Evolutionary conservation across 2,113 vertebrate genomes (phyloP), one percentile per base, ranked within the genome.

Genomic region (Myiopsitta monachus): DNA sequence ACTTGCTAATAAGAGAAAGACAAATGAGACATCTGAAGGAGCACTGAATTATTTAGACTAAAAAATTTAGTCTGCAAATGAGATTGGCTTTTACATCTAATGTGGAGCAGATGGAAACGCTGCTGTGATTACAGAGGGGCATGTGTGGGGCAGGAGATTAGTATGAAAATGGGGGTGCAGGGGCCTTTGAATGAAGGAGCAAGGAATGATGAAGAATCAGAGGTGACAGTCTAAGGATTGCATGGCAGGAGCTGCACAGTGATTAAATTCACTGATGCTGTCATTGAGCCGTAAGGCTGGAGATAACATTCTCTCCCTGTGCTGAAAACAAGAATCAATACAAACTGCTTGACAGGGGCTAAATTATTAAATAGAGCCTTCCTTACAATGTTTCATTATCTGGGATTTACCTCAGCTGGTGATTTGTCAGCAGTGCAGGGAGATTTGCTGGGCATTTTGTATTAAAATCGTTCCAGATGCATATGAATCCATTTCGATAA

Each of bases 341-440:
- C 96, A 96, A 97, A 97, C 97, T 98, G 97, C 98, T 98, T 98
- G 98, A 98, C 98, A 96, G 96, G 94, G 97, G 96, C 97, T 99
- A 98, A 99, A 99, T 99, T 98, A 99, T 99, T 99, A 98, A 99
- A 97, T 97, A 97, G 97, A 97, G 93, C 97, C 97, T 96, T 97
- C 97, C 98, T 98, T 94, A 95, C 94, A 90, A 30, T 95, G 97
- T 98, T 98, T 98, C 96, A 98, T 99, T 98, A 98, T 98, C 97
- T 95, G 84, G 93, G 97, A 97, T 98, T 99, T 98, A 98, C 97
- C 97, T 98, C 97, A 68, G 94, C 96, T 96, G 91, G 95, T 92
- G 94, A 96, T 97, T 96, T 97, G 97, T 98, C 88, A 52, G 91
- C 92, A 92, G 95, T 16, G 16, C 30, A 21, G 96, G 91, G 92